Conservation (phyloP, 1,140 invertebrate genomes). For the Berghia stephanieae region DNA sequence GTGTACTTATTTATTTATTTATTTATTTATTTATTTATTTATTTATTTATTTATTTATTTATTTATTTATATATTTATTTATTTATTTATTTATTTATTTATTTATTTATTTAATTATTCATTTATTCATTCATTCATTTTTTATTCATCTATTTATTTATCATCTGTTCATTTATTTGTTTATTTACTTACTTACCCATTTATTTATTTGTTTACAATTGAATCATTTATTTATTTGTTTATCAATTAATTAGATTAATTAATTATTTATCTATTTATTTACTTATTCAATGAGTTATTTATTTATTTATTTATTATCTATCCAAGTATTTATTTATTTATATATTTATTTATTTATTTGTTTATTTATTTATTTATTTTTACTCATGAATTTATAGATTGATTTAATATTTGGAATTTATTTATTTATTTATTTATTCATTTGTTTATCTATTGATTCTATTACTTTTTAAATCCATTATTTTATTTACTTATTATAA, state of each 20-base stretch:
- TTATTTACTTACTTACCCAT: neutral
- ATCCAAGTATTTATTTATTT: too few species aligned
- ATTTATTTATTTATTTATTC: too few species aligned
- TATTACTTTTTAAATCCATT: too few species aligned
- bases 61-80: conserved; percentile 11
- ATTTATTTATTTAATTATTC: neutral
- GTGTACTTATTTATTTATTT: conserved; percentile 8
- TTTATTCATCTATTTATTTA: neutral
- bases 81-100: neutral
- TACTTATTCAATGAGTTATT: too few species aligned
- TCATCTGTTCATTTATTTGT: neutral
- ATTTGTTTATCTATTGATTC: too few species aligned
- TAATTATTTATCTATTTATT: too few species aligned
- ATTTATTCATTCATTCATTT: neutral
- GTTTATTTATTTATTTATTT: too few species aligned
- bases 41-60: conserved; percentile 12
- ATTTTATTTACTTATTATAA: too few species aligned
- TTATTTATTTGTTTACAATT: neutral
- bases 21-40: conserved; percentile 12
- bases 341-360: too few species aligned
- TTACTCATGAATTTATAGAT: too few species aligned
- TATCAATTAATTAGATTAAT: neutral
- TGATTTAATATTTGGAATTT: too few species aligned
- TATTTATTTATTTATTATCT: too few species aligned
- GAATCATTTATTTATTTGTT: neutral